phyloP scores from a whole-genome alignment of 2,797 vertebrate genomes.

The Sylvilagus floridanus region DNA sequence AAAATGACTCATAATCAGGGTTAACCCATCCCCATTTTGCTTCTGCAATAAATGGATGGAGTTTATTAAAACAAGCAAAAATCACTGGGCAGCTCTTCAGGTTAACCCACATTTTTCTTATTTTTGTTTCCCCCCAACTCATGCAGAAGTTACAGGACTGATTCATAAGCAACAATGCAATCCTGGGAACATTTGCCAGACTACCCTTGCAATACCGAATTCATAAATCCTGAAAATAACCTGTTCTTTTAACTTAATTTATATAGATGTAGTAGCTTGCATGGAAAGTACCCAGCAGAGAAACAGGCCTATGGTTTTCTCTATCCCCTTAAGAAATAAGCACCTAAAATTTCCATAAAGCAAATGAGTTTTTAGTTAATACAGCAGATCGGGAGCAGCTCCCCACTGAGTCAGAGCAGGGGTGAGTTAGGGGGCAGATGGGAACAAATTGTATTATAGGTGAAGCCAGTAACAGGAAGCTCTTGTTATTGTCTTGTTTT shows the following conservation, averaged over 20 bases:
- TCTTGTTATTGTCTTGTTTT: conserved; percentile 61
- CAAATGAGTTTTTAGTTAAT: conserved; percentile 68
- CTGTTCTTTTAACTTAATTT: conserved; percentile 55
- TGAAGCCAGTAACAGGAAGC: conserved; percentile 29
- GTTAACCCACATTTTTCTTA: not conserved
- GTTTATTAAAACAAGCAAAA: conserved; percentile 2
- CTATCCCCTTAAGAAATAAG: conserved; percentile 69
- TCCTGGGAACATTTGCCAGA: not conserved
- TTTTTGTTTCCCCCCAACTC: not conserved
- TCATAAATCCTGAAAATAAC: conserved; percentile 62
- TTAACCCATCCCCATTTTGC: not conserved
- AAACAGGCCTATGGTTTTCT: conserved; percentile 58
- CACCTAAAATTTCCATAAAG: conserved; percentile 68
- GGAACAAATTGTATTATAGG: conserved; percentile 69
- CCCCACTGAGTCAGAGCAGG: conserved; percentile 41
- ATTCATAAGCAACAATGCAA: not conserved
- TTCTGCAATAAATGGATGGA: not conserved
- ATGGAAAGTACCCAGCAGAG: conserved; percentile 36
- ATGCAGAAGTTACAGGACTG: not conserved
- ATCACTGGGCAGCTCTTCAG: not conserved
- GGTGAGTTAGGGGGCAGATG: conserved; percentile 64
- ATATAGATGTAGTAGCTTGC: not conserved
- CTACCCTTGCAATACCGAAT: not conserved
- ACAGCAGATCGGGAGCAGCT: conserved; percentile 43
- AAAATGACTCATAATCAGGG: not conserved